A percentile compares a stretch with the other conserved stretches of the same genome.
phyloP scores from a whole-genome alignment of 2,113 vertebrate species.

The Chaetorhynchus papuensis region DNA sequence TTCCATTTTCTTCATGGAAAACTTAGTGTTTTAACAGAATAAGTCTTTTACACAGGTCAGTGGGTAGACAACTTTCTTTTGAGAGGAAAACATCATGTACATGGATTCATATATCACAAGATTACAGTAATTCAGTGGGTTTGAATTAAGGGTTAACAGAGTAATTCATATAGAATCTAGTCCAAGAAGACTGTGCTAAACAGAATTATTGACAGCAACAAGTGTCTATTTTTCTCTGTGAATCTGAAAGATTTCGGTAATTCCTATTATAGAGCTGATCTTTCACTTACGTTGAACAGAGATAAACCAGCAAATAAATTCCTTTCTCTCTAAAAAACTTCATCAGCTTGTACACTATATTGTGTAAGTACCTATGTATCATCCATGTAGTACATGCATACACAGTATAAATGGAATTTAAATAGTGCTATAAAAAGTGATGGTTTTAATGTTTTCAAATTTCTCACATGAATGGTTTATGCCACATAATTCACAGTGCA shows the following conservation, averaged over 20 bases:
- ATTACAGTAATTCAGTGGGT: not conserved
- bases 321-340: not conserved
- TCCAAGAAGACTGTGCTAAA: not conserved
- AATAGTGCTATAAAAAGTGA: not conserved
- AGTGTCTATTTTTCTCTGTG: not conserved
- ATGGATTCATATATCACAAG: not conserved
- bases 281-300: not conserved
- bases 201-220: not conserved
- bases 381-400: not conserved
- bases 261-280: not conserved
- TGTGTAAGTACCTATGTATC: not conserved
- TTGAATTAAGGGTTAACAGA: not conserved
- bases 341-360: not conserved
- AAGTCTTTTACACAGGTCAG: not conserved
- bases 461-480: not conserved
- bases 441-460: not conserved
- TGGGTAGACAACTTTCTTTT: not conserved
- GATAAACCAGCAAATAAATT: not conserved
- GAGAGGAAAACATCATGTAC: not conserved
- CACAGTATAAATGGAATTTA: not conserved
- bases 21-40: not conserved
- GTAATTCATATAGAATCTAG: not conserved
- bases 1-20: not conserved
- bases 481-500: not conserved
- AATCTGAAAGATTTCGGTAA: not conserved